Base-by-base conservation (phyloP, 2,113 vertebrate species). In the Bettongia penicillata region DNA sequence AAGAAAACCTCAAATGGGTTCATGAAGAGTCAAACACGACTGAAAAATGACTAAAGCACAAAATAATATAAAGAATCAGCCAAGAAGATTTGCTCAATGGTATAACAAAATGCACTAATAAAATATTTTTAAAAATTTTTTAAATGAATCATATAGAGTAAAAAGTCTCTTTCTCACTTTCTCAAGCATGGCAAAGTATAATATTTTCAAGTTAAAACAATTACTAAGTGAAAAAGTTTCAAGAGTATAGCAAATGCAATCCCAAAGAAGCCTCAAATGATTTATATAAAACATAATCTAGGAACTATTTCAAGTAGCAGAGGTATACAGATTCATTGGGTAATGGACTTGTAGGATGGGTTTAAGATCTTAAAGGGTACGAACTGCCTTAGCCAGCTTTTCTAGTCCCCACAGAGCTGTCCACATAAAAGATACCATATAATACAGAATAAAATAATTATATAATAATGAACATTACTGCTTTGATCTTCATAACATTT, bases 141-240 rank as follows among this genome's bases (percentile, higher is more conserved):
- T 12, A 47, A 31, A 16, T 0, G 0, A 28, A 51, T 0, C 0
- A 0, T 0, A 0, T 0, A 7, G 12, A 25, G 4, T 6, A 50
- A 37, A 4, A 37, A 43, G 8, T 25, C 16, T 28, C 16, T n/a
- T 93, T n/a, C 90, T 51, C 48, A 94, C 77, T 55, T 31, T 24
- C 53, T 23, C 37, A 25, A 94, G 92, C 93, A 89, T 12, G 50
- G 10, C 84, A 84, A 90, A 90, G 25, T 0, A 9, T 1, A 47
- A 4, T 48, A 22, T 26, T 24, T 91, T 51, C 90, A 28, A 28
- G 55, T 53, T 16, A 16, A 90, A 91, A 55, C 22, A 43, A n/a
- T n/a, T 28, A 53, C 48, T 53, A 89, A 89, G 61, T 53, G 43
- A 52, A 91, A 52, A n/a, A 51, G 53, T 50, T 22, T 49, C 50